Evolutionary conservation across 1,140 invertebrate species (phyloP), one percentile per base, ranked within the genome.

Genomic region (Saxidomus purpurata): DNA sequence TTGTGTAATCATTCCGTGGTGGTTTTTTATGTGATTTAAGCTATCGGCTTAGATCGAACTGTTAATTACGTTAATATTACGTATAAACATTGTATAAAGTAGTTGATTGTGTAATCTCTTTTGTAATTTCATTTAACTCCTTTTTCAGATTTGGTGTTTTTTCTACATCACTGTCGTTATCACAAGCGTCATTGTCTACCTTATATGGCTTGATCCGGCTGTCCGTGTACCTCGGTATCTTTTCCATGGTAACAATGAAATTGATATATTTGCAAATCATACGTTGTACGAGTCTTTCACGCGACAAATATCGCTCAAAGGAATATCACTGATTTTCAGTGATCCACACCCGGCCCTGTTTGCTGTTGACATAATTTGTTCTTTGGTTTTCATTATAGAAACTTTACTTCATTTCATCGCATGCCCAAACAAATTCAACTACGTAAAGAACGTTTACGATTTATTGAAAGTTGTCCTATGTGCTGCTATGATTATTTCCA

Each of bases 331-430:
- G 59, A 15, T 6, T 1, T 25, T 28, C 28, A 63, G n/a, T 28
- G 85, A 87, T 67, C 85, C 85, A 15, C 93, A 93, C 52, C 90
- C 91, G 8, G 76, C 59, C 0, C 55, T 93, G 28, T 79, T 90
- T 34, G 52, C 38, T 34, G 55, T 91, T 6, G 93, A 93, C 77
- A 89, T 90, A 67, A 81, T 93, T 34, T 96, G 96, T 87, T 93
- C 95, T 77, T 34, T 93, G 11, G 96, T 94, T 90, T 96, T 96
- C 93, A 91, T 95, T 17, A 13, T 95, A 8, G 96, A 96, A 77
- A 93, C 96, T 34, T 40, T 94, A 0, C 61, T 92, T 19, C 92
- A 96, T 11, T 93, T 96, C 61, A 55, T 92, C 13, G 93, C 95
- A 13, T 91, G 92, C 47, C 96, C 96, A 11, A 88, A 93, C 38